phyloP scores from a whole-genome alignment of 2,113 vertebrate species.

The Amphiprion percula region DNA sequence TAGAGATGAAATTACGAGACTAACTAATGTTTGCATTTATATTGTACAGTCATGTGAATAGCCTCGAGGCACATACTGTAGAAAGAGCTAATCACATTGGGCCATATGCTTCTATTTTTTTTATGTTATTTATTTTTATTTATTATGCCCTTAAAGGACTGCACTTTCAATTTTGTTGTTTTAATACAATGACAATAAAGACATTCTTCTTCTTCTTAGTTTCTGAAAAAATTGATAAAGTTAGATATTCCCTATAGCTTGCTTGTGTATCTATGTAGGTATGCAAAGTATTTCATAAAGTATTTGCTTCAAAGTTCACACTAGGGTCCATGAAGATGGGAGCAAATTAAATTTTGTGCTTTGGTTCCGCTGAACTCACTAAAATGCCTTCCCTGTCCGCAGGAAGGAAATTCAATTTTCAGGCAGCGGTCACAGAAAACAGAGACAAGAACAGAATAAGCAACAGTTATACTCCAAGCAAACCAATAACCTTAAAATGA shows the following conservation, averaged over 20 bases:
- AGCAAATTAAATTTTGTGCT: constrained; percentile 43
- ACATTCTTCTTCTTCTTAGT: neutral
- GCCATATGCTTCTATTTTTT: no score
- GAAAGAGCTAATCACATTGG: constrained; percentile 7
- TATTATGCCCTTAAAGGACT: no score
- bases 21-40: neutral
- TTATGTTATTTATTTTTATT: no score
- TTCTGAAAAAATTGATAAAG: neutral
- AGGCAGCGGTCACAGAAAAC: constrained; percentile 26
- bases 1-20: neutral
- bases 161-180: no score
- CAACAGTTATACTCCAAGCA: constrained; percentile 24
- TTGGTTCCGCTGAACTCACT: constrained; percentile 14
- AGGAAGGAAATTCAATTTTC: constrained; percentile 34
- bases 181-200: no score
- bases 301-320: constrained; percentile 17
- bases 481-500: neutral
- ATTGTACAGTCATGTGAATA: neutral
- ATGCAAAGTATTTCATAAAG: neutral
- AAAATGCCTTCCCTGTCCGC: constrained; percentile 23
- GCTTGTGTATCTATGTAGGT: neutral
- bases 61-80: constrained; percentile 1
- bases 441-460: constrained; percentile 1
- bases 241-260: neutral
- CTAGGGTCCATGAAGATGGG: neutral